Evolutionary conservation across 2,888 invertebrate species (phyloP).

Genomic region (Ischnus inquisitorius): DNA sequence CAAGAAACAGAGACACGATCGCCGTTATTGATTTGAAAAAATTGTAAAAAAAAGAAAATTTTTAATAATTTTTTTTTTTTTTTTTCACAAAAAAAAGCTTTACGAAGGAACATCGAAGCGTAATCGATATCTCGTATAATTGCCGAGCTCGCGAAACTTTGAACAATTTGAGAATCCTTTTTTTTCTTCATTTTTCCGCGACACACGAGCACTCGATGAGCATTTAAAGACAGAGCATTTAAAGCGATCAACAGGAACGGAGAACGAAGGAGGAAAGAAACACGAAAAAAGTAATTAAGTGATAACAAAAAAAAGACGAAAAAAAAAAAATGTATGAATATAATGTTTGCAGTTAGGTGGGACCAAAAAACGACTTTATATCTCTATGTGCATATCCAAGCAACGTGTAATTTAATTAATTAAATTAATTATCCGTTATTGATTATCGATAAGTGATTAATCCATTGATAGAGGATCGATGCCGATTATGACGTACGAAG

Average conservation of each 20-base stretch:
- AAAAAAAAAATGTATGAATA: constrained; percentile 82
- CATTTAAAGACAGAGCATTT: constrained; percentile 59
- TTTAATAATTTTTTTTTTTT: too few relatives aligned
- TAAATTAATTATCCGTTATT: constrained; percentile 84
- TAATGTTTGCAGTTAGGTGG: constrained; percentile 85
- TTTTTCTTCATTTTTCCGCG: constrained; percentile 42
- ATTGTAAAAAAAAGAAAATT: not conserved
- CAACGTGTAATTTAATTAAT: constrained; percentile 85
- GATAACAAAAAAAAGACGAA: constrained; percentile 46
- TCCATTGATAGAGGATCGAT: constrained; percentile 80
- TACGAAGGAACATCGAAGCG: constrained; percentile 44
- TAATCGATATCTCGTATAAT: constrained; percentile 38
- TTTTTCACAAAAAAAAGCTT: constrained; percentile 36
- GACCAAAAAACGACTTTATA: constrained; percentile 86
- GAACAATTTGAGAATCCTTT: constrained; percentile 38
- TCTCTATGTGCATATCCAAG: constrained; percentile 85
- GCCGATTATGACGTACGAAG: constrained; percentile 81
- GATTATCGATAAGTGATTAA: constrained; percentile 81
- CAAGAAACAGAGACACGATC: constrained; percentile 44
- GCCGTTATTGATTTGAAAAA: constrained; percentile 25
- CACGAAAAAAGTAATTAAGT: constrained; percentile 67
- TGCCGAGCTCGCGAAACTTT: constrained; percentile 53
- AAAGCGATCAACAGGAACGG: constrained; percentile 54
- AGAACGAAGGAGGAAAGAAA: constrained; percentile 74
- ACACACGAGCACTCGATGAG: constrained; percentile 68